phyloP scores from a whole-genome alignment of 2,113 vertebrate genomes.

The Sebastes fasciatus region DNA sequence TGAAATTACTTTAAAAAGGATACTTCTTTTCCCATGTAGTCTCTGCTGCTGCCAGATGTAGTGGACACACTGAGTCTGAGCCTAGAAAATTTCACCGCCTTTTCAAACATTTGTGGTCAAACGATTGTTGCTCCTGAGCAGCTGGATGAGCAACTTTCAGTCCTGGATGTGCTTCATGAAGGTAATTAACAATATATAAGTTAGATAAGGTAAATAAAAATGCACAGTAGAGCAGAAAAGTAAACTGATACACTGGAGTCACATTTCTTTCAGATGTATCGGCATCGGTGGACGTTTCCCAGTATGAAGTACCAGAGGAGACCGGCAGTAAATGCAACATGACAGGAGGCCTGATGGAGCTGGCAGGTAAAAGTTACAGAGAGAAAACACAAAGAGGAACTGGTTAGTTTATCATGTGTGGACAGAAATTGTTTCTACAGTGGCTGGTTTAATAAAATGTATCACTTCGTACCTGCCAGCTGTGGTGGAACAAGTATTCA shows the following conservation, averaged over 20 bases:
- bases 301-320: constrained; percentile 27
- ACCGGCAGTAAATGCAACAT: not conserved
- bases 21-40: constrained; percentile 50
- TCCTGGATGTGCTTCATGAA: constrained; percentile 61
- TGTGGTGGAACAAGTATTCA: not conserved
- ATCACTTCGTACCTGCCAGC: not conserved
- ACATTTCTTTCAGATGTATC: constrained; percentile 7
- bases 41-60: constrained; percentile 70
- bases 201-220: not conserved
- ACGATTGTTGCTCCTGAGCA: constrained; percentile 63
- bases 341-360: constrained; percentile 13
- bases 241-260: not conserved
- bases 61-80: constrained; percentile 47
- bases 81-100: not conserved
- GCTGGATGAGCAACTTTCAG: constrained; percentile 48
- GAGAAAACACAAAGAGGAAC: not conserved
- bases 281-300: constrained; percentile 43
- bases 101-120: constrained; percentile 28
- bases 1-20: not conserved
- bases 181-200: constrained; percentile 45
- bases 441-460: not conserved
- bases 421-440: not conserved
- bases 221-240: not conserved
- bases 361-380: constrained; percentile 53
- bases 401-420: not conserved